A percentile compares a stretch with the other conserved stretches of the same genome.
These are phyloP conservation scores for Tyto alba DNA, from an alignment of 2,113 vertebrate species.

Conservation along the genomic window DNA sequence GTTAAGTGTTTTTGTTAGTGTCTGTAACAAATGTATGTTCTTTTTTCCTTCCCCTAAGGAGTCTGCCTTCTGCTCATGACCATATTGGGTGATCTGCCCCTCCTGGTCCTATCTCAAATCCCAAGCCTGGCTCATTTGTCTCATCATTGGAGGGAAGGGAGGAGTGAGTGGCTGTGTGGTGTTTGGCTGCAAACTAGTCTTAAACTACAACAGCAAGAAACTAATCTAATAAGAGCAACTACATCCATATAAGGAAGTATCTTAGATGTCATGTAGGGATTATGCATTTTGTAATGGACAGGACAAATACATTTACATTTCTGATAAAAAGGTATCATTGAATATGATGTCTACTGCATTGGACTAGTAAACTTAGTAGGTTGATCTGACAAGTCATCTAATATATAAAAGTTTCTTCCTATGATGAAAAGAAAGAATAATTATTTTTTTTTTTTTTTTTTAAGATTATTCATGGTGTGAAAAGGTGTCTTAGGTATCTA, in stretches of 20 bases:
- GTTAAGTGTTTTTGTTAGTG: too few species aligned
- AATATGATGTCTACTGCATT: background rate
- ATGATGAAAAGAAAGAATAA: background rate
- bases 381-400: background rate
- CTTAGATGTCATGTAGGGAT: background rate
- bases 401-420: background rate
- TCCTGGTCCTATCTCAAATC: too few species aligned
- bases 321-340: background rate
- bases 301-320: background rate
- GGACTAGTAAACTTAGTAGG: background rate
- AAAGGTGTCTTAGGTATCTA: background rate
- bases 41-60: too few species aligned
- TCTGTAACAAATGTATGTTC: too few species aligned
- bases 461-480: background rate
- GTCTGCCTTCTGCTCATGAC: too few species aligned
- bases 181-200: too few species aligned
- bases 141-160: too few species aligned
- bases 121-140: too few species aligned
- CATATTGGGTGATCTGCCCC: too few species aligned
- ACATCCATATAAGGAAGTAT: background rate
- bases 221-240: background rate
- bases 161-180: too few species aligned
- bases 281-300: background rate
- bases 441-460: too few species aligned
- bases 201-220: too few species aligned